Evolutionary conservation across 2,888 invertebrate genomes (phyloP), one percentile per base, ranked within the genome.

Genomic region (Anaspis maculata): DNA sequence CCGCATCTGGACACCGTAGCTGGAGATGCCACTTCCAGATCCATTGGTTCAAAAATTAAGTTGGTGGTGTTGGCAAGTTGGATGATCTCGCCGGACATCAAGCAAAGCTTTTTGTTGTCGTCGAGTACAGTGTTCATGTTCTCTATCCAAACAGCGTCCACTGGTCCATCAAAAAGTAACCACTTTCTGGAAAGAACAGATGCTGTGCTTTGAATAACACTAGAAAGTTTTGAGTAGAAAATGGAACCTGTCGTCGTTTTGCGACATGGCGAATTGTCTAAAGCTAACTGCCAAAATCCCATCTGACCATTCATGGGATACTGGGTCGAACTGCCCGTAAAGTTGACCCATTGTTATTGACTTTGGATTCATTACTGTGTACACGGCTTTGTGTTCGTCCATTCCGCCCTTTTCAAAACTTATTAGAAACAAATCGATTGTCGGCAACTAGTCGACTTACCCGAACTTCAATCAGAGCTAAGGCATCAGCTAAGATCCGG

Each of bases 81-180:
- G 39, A 95, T 94, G 52, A 95, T 92, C 69, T 96, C 95, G 1
- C 95, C 95, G 30, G 92, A 94, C 91, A 94, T 95, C n/a, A 96
- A 68, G 49, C 95, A 96, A 14, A 96, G 68, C 59, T 95, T 96
- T 65, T 91, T 94, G 59, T 95, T 95, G 54, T 96, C 95, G 56
- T 96, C 95, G 36, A 96, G 66, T 1, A 95, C 94, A 0, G 94
- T 94, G 58, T 94, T 95, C 77, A 96, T 82, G 58, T 92, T 95
- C 66, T 96, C 95, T 48, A 94, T 92, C 95, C 95, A 95, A 19
- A 92, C 80, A 0, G 94, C 90, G 64, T 96, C 95, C 1, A 96
- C 89, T 0, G 95, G 94, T 0, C 95, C 96, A 64, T 96, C 95
- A 62, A 95, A 94, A 32, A 96, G 72, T 15, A 96, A 70, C 95